phyloP scores from a whole-genome alignment of 2,888 invertebrate genomes.

The Calliscelio sp. region DNA sequence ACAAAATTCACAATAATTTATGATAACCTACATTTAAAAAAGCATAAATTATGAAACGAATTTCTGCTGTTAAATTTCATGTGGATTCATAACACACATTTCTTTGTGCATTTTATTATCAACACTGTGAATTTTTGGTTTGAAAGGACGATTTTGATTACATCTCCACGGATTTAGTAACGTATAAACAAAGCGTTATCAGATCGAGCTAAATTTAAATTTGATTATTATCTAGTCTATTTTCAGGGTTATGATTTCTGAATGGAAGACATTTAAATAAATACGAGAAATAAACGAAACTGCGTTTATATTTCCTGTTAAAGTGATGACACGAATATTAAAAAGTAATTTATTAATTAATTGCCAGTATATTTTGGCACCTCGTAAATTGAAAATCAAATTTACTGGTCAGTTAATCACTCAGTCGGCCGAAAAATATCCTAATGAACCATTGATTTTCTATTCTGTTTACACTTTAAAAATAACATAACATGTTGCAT shows the following conservation, averaged over 20 bases:
- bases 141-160: constrained; percentile 36
- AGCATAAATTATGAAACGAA: constrained; percentile 20
- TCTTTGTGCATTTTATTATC: constrained; percentile 34
- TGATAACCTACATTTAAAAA: constrained; percentile 35
- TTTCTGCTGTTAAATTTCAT: too few species aligned
- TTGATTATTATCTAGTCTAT: constrained; percentile 12
- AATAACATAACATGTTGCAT: constrained; percentile 26
- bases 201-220: constrained; percentile 29
- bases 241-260: constrained; percentile 5
- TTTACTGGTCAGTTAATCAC: neutral
- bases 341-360: too few species aligned
- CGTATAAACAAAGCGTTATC: constrained; percentile 38
- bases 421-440: neutral
- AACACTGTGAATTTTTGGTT: constrained; percentile 30
- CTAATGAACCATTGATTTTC: constrained; percentile 29
- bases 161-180: constrained; percentile 33
- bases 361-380: constrained; percentile 6
- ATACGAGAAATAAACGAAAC: too few species aligned
- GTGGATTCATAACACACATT: neutral
- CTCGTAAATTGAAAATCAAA: constrained; percentile 16
- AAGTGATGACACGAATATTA: too few species aligned
- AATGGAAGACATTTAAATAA: neutral
- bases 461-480: constrained; percentile 14
- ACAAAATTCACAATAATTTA: neutral
- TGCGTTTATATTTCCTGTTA: too few species aligned